These are phyloP conservation scores for Oligia latruncula DNA, from an alignment of 2,888 invertebrate species.

Conservation along the genomic window DNA sequence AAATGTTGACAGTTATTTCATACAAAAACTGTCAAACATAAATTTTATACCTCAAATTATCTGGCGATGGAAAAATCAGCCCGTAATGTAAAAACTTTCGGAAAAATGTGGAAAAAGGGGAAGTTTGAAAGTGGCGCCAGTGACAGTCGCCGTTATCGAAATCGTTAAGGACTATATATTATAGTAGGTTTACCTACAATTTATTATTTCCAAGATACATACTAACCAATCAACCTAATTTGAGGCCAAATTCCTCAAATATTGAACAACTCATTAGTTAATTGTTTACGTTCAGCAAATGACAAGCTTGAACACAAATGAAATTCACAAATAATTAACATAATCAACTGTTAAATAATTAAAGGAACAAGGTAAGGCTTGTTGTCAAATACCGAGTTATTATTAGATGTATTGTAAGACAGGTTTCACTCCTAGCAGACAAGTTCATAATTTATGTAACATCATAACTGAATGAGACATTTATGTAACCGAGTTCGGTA, in stretches of 20 bases:
- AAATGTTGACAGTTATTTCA: too few species aligned
- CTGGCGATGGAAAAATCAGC: too few species aligned
- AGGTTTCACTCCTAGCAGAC: not conserved
- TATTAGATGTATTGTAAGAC: constrained; percentile 22
- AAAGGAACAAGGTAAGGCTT: constrained; percentile 7
- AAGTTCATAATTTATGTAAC: constrained; percentile 17
- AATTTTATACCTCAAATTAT: too few species aligned
- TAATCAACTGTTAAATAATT: constrained; percentile 35
- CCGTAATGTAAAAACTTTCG: not conserved
- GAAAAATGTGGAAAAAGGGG: too few species aligned
- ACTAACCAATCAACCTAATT: not conserved
- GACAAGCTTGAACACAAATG: constrained; percentile 17
- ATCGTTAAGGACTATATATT: not conserved
- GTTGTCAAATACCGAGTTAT: constrained; percentile 7
- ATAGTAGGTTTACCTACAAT: not conserved
- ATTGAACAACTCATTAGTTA: constrained; percentile 22
- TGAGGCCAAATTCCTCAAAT: not conserved
- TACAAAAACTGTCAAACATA: too few species aligned
- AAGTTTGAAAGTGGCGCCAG: too few species aligned
- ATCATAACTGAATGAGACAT: not conserved
- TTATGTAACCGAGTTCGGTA: not conserved
- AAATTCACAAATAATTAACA: constrained; percentile 30
- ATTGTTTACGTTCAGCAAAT: constrained; percentile 14
- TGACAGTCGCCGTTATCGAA: too few species aligned
- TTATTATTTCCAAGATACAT: not conserved